These are phyloP conservation scores for Sesamia inferens DNA, from an alignment of 2,888 invertebrate species.

Conservation along the genomic window DNA sequence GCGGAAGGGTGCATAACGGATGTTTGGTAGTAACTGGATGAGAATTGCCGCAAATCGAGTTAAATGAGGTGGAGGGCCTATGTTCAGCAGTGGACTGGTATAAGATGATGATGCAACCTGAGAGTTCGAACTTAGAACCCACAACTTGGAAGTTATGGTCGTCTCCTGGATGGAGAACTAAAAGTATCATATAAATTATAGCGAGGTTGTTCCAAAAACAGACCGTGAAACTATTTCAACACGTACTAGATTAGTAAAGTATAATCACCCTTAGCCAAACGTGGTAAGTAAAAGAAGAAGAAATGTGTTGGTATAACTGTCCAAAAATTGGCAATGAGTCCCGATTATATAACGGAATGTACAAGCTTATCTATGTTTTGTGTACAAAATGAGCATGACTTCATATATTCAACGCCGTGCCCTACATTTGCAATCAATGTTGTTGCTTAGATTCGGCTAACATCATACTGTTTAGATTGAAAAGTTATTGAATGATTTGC, in stretches of 20 bases:
- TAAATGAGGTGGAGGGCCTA: too few relatives aligned
- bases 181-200: too few relatives aligned
- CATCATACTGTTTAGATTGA: constrained; percentile 11
- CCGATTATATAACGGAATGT: constrained; percentile 21
- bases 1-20: too few relatives aligned
- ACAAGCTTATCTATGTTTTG: constrained; percentile 21
- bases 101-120: too few relatives aligned
- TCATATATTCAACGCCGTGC: constrained; percentile 32
- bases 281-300: neutral
- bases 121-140: too few relatives aligned
- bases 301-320: neutral
- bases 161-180: too few relatives aligned
- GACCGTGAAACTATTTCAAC: neutral
- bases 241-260: neutral
- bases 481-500: neutral
- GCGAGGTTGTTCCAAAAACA: neutral
- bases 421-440: constrained; percentile 52
- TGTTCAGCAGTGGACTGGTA: too few relatives aligned
- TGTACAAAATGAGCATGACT: constrained; percentile 19
- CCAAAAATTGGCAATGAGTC: neutral
- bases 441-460: constrained; percentile 45
- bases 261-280: neutral
- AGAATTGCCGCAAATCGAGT: too few relatives aligned
- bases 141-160: too few relatives aligned
- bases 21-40: too few relatives aligned